Evolutionary conservation across 2,888 invertebrate genomes (phyloP).

Genomic region (Molorchus minor): DNA sequence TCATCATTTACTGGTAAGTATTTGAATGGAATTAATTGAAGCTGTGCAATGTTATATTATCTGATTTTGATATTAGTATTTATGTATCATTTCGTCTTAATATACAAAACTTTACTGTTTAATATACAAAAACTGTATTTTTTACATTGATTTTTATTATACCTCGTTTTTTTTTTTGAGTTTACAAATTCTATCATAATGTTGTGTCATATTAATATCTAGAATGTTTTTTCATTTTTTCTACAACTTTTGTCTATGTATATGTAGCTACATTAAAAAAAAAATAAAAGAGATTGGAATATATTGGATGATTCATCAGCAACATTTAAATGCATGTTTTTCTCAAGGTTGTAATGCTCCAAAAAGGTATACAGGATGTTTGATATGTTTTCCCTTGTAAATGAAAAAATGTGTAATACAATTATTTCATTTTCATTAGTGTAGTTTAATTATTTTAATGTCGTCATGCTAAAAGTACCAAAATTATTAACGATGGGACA

Average conservation of each 20-base stretch:
- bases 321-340: slow-evolving; percentile 31
- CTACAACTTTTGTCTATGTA: slow-evolving; percentile 44
- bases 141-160: slow-evolving; percentile 11
- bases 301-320: slow-evolving; percentile 45
- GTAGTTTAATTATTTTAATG: too few relatives aligned
- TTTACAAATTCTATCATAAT: slow-evolving; percentile 8
- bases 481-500: too few relatives aligned
- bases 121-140: too few relatives aligned
- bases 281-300: slow-evolving; percentile 35
- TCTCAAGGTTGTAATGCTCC: too few relatives aligned
- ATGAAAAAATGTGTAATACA: too few relatives aligned
- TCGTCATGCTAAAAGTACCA: too few relatives aligned
- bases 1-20: slow-evolving; percentile 1
- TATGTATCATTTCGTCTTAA: slow-evolving; percentile 14
- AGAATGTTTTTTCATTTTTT: slow-evolving; percentile 48
- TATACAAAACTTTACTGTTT: slow-evolving; percentile 21
- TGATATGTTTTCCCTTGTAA: slow-evolving; percentile 13
- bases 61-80: slow-evolving; percentile 13
- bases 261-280: slow-evolving; percentile 44
- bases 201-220: slow-evolving; percentile 35
- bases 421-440: too few relatives aligned
- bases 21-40: not conserved
- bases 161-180: slow-evolving; percentile 20
- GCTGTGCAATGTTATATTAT: slow-evolving; percentile 14
- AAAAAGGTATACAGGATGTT: slow-evolving; percentile 1